Base-by-base conservation (phyloP, 1,140 invertebrate species). In the Drosophila kurseongensis region DNA sequence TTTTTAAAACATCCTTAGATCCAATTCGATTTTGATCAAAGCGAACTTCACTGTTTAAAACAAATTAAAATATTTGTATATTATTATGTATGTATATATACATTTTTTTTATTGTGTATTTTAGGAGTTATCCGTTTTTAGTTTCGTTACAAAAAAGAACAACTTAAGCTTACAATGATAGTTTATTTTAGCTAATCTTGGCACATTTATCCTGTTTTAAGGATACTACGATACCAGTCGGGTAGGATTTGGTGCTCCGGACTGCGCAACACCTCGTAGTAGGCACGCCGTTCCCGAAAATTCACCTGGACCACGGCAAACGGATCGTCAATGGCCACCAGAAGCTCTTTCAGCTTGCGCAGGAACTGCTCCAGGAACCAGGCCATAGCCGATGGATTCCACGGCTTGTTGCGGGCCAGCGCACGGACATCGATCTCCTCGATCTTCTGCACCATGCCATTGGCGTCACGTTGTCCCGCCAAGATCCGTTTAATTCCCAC, bases 381-480 rank as follows among this genome's bases (percentile, higher is more conserved):
- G 16, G 10, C 4, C 23, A 68, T 63, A 9, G 65, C 80, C 4
- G 76, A 42, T 16, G 84, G 41, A 48, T 32, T 89, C 84, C 84
- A 88, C 0, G 72, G 65, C 40, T 74, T 88, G 14, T 77, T 48
- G 3, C 71, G 71, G 5, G 71, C 35, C 32, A 88, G 5, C 0
- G 69, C 29, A 1, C 14, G 10, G 1, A 77, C 60, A 7, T 38
- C 36, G 16, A 47, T 66, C n/a, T 75, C 18, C 2, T 58, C 14
- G 7, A 89, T 75, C 1, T 58, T 18, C 10, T 56, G 60, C 2
- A 42, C 23, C 7, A 95, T 80, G 6, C 95, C 95, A 52, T 93
- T 16, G 58, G 94, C 92, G 81, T 95, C 93, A 74, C 96, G 92
- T 58, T 94, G 94, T 8, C 96, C 96, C 82, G 94, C 95, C 1